Percentiles rank a stretch among this genome's conserved stretches.
Evolutionary conservation across 2,888 invertebrate genomes (phyloP).

Genomic region (Trachelus stipa): DNA sequence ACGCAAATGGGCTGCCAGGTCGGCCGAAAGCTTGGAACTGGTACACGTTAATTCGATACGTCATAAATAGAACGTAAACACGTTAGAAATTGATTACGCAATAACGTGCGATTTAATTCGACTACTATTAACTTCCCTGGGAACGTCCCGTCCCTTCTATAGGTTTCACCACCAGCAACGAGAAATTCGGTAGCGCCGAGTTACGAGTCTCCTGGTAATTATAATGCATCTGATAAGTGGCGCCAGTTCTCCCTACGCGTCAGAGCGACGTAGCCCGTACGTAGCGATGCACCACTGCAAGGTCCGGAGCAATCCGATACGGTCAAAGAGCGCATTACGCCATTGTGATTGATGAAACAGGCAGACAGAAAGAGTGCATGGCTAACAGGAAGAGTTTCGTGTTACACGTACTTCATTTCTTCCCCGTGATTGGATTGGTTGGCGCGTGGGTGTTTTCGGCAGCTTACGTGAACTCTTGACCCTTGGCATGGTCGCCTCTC

Average conservation of each 20-base stretch:
- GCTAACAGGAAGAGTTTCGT: conserved; percentile 1
- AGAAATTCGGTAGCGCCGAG: conserved; percentile 5
- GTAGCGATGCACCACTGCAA: background rate
- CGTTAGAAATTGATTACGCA: background rate
- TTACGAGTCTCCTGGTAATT: background rate
- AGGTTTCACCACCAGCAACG: background rate
- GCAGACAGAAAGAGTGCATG: background rate
- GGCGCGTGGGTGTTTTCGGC: conserved; percentile 6
- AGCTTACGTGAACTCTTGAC: background rate
- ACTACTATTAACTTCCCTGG: background rate
- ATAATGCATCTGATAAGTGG: conserved; percentile 10
- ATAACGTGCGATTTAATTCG: background rate
- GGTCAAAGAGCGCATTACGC: conserved; percentile 11
- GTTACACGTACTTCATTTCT: conserved; percentile 5
- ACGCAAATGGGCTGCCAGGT: conserved; percentile 13
- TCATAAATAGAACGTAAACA: background rate
- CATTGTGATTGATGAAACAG: conserved; percentile 8
- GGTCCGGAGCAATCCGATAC: background rate
- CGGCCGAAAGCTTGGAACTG: background rate
- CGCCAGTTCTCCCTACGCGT: background rate
- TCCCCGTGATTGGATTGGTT: background rate
- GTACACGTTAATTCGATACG: background rate
- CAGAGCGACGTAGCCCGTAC: background rate
- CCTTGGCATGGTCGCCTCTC: background rate
- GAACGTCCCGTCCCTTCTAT: background rate